phyloP scores from a whole-genome alignment of 1,140 invertebrate species.

The Meloidogyne floridensis region DNA sequence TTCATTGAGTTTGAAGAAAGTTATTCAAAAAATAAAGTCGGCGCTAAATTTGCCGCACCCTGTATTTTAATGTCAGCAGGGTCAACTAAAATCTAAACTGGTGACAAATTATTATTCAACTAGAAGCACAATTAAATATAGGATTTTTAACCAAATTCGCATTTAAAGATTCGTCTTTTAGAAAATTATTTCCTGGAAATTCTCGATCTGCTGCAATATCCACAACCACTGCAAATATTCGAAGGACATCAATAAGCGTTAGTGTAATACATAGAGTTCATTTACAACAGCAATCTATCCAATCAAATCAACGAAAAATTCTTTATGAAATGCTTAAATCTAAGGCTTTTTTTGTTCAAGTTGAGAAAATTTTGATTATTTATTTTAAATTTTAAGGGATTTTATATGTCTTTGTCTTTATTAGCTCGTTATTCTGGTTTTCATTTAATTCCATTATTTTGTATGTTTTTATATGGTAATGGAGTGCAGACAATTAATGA shows the following conservation, averaged over 20 bases:
- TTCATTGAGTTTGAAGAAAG: too few species aligned
- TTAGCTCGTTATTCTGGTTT: conserved; percentile 9
- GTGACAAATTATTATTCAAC: too few species aligned
- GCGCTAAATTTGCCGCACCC: too few species aligned
- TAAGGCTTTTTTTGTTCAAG: conserved; percentile 1
- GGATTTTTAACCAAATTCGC: too few species aligned
- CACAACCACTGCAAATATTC: not conserved
- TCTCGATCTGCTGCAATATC: not conserved
- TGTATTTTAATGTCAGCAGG: too few species aligned
- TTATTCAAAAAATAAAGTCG: too few species aligned
- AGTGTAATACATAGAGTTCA: not conserved
- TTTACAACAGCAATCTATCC: not conserved
- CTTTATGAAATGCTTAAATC: conserved; percentile 3
- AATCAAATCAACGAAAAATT: not conserved
- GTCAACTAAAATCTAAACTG: too few species aligned
- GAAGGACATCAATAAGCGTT: conserved; percentile 8
- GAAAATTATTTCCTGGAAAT: conserved; percentile 4
- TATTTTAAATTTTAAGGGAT: not conserved
- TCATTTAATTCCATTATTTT: conserved; percentile 6
- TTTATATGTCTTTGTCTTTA: not conserved
- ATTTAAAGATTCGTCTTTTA: not conserved
- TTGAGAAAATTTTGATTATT: too few species aligned
- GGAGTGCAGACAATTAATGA: not conserved
- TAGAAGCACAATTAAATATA: too few species aligned
- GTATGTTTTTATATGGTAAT: not conserved